Evolutionary conservation across 2,113 vertebrate species (phyloP), one percentile per base, ranked within the genome.

Genomic region (Excalfactoria chinensis): DNA sequence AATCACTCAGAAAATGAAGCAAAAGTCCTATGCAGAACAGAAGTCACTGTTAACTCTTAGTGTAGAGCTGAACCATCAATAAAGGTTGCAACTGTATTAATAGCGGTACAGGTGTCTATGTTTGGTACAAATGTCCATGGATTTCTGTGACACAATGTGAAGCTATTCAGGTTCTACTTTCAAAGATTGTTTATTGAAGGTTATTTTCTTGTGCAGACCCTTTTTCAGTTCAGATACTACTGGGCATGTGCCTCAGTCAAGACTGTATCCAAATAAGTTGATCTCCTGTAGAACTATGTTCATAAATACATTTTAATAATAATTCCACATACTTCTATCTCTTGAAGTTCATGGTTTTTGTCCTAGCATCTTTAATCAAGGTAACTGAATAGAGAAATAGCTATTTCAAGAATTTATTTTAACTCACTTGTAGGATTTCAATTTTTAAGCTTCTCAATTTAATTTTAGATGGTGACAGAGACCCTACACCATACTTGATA

Each of bases 401-500:
- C 13, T 79, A 9, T 32, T 53, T 46, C 10, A 44, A 43, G 10
- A 1, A 55, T 93, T 66, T 84, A 64, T 69, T 89, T 67, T 68
- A 11, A 8, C 9, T 53, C 41, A 11, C 76, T 75, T 72, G 26
- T 26, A 55, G 51, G 30, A 43, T 32, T 88, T 86, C 30, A 43
- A 48, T 68, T 70, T 83, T 90, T 63, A 76, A 76, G 9, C 19
- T 81, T 82, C 75, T 49, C 16, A 12, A 14, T 53, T 49, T 64
- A 40, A 74, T 91, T 95, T 93, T 56, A 68, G 88, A 43, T 35
- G 4, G 7, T 85, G 53, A 37, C 2, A 46, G 32, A 66, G 23
- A 49, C 58, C 0, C 0, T 63, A 49, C 63, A 3, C 7, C 22
- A 14, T 17, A 12, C 34, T 81, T n/a, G 11, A 51, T 81, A 63